phyloP scores from a whole-genome alignment of 2,888 invertebrate species.

The Deilephila porcellus region DNA sequence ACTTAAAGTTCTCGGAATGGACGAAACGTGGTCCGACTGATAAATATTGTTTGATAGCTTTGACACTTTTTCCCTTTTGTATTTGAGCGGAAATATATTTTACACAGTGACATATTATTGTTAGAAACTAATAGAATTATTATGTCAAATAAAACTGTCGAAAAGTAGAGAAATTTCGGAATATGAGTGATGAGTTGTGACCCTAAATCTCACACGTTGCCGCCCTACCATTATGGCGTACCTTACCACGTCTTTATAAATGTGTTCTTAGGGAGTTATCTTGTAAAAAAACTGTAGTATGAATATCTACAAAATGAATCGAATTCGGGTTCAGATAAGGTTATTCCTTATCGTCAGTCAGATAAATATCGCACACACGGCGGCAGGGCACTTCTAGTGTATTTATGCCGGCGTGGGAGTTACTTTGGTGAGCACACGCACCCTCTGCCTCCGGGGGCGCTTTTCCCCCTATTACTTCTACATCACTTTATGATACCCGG shows the following conservation, averaged over 20 bases:
- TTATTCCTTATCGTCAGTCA: background rate
- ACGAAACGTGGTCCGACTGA: background rate
- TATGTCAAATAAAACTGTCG: too few species aligned
- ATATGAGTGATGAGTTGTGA: too few species aligned
- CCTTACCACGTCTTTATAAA: too few species aligned
- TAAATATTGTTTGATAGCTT: background rate
- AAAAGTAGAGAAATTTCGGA: too few species aligned
- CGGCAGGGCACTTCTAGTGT: background rate
- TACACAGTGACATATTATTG: too few species aligned
- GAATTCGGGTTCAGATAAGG: background rate
- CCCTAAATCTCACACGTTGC: too few species aligned
- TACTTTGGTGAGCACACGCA: conserved; percentile 45
- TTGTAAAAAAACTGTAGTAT: too few species aligned
- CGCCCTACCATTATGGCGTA: too few species aligned
- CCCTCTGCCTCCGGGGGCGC: conserved; percentile 60
- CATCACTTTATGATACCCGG: conserved; percentile 79
- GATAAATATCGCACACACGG: background rate
- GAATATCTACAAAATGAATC: too few species aligned
- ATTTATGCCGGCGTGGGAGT: conserved; percentile 3
- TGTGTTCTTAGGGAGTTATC: too few species aligned
- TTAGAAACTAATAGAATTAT: too few species aligned
- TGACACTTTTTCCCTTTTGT: background rate
- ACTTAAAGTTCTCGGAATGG: conserved; percentile 31
- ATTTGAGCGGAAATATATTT: too few species aligned
- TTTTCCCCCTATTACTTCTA: conserved; percentile 78